These are phyloP conservation scores for Drosophila sp. DNA, from an alignment of 1,140 invertebrate genomes.

Conservation along the genomic window DNA sequence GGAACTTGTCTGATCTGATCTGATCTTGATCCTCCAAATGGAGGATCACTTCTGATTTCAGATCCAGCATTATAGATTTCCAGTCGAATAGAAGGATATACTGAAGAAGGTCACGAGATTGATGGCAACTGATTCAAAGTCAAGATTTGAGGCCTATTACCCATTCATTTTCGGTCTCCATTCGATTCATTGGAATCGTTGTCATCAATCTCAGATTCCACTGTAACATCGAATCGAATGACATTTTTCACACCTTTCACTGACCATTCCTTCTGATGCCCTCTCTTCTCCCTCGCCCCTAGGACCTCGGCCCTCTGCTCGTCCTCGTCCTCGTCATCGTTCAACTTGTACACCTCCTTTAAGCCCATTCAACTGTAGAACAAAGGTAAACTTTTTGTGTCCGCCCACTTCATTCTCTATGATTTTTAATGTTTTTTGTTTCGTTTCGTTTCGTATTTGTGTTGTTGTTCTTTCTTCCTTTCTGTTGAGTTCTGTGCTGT, in stretches of 20 bases:
- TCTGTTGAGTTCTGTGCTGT: constrained; percentile 11
- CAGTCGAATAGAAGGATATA: too few species aligned
- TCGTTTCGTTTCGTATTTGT: constrained; percentile 38
- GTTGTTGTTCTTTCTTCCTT: constrained; percentile 35
- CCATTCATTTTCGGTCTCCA: background rate
- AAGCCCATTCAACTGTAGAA: constrained; percentile 45
- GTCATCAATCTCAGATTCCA: background rate
- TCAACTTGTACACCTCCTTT: constrained; percentile 4
- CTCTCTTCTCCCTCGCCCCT: background rate
- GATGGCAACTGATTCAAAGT: background rate
- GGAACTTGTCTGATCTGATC: too few species aligned
- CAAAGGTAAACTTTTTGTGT: constrained; percentile 52
- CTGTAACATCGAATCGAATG: constrained; percentile 5
- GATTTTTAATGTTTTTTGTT: constrained; percentile 35
- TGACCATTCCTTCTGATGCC: background rate
- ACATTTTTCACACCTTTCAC: constrained; percentile 3
- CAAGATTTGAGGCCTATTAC: background rate
- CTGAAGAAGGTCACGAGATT: too few species aligned
- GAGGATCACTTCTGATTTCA: too few species aligned
- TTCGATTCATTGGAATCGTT: background rate
- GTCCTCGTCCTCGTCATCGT: background rate
- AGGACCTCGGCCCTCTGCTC: too few species aligned
- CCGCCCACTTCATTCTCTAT: constrained; percentile 42
- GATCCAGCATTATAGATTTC: too few species aligned
- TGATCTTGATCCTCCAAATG: too few species aligned